These are phyloP conservation scores for Lacanobia oleracea DNA, from an alignment of 2,888 invertebrate species.

Conservation along the genomic window DNA sequence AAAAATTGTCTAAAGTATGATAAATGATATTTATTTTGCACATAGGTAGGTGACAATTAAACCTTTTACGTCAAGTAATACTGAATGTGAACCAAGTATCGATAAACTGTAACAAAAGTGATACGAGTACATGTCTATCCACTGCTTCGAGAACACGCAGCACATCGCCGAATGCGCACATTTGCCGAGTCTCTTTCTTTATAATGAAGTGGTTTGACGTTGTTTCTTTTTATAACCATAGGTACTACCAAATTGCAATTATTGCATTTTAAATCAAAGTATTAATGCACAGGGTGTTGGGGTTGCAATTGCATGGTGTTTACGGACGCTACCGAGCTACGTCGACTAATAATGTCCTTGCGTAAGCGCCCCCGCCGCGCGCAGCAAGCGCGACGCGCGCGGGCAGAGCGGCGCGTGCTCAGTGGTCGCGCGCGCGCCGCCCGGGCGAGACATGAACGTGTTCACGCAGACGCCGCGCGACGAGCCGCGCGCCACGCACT, in stretches of 20 bases:
- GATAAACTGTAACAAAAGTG: conserved; percentile 60
- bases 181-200: conserved; percentile 10
- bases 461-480: conserved; percentile 77
- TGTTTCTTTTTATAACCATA: conserved; percentile 24
- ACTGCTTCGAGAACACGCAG: conserved; percentile 42
- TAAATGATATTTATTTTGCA: too few species aligned
- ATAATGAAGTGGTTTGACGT: conserved; percentile 22
- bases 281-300: conserved; percentile 15
- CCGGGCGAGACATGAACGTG: conserved; percentile 67
- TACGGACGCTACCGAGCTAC: background rate
- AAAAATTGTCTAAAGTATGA: too few species aligned
- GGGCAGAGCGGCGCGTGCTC: conserved; percentile 27
- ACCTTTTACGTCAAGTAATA: too few species aligned
- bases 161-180: conserved; percentile 39
- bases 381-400: conserved; percentile 15
- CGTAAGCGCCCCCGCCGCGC: conserved; percentile 28
- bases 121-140: conserved; percentile 48
- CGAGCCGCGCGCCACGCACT: conserved; percentile 69
- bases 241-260: background rate
- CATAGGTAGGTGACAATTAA: too few species aligned
- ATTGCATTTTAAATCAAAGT: conserved; percentile 26
- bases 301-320: conserved; percentile 14
- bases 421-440: conserved; percentile 65
- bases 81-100: background rate
- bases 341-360: conserved; percentile 13